Evolutionary conservation across 2,888 invertebrate species (phyloP).

Genomic region (Globia sparganii): DNA sequence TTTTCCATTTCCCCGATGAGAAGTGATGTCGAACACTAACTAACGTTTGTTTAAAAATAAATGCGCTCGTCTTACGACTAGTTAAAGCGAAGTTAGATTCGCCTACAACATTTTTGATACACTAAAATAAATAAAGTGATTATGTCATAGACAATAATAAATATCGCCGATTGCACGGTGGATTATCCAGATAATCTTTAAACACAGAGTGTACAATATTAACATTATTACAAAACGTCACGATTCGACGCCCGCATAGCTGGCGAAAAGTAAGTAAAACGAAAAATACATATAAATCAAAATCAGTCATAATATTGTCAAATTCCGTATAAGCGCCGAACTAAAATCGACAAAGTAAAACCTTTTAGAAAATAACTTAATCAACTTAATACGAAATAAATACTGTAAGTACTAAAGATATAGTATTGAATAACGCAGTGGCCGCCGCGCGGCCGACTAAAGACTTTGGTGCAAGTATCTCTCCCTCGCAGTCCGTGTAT

Average conservation of each 20-base stretch:
- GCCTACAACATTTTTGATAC: slow-evolving; percentile 65
- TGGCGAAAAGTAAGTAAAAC: slow-evolving; percentile 58
- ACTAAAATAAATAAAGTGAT: slow-evolving; percentile 58
- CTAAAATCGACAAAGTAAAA: slow-evolving; percentile 71
- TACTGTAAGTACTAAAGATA: slow-evolving; percentile 89
- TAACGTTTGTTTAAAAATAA: slow-evolving; percentile 70
- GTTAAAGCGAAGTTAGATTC: slow-evolving; percentile 73
- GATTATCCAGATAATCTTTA: slow-evolving; percentile 44
- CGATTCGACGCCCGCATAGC: slow-evolving; percentile 40
- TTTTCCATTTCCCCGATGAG: slow-evolving; percentile 51
- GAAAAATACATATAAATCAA: slow-evolving; percentile 67
- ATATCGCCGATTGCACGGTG: slow-evolving; percentile 58
- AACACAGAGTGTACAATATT: slow-evolving; percentile 55
- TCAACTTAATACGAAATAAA: slow-evolving; percentile 87
- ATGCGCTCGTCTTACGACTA: slow-evolving; percentile 80
- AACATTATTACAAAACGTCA: slow-evolving; percentile 54
- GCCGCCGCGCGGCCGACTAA: slow-evolving; percentile 74
- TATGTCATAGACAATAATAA: slow-evolving; percentile 57
- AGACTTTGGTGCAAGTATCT: slow-evolving; percentile 86
- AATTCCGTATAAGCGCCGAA: slow-evolving; percentile 70
- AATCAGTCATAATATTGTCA: slow-evolving; percentile 82
- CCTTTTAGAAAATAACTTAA: slow-evolving; percentile 76
- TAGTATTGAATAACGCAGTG: slow-evolving; percentile 72
- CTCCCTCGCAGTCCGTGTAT: slow-evolving; percentile 78
- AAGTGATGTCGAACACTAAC: slow-evolving; percentile 52